Percentiles rank a stretch among this genome's conserved stretches.
Evolutionary conservation across 2,888 invertebrate genomes (phyloP).

Genomic region (Hirtodrosophila confusa): DNA sequence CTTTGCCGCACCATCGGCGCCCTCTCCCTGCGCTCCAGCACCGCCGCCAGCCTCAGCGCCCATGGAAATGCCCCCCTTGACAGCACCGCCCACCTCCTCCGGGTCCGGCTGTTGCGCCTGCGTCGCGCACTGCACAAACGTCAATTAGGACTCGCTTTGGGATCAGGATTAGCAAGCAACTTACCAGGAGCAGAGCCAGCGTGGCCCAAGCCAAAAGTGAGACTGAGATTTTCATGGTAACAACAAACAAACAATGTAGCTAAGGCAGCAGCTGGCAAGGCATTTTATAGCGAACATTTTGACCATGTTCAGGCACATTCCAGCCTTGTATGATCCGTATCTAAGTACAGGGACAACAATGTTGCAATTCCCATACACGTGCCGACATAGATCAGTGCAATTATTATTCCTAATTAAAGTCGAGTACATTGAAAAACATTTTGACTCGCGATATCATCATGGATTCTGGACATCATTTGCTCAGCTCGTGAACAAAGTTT

Average conservation of each 20-base stretch:
- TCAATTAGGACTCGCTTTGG: not conserved
- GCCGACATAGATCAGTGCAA: slow-evolving; percentile 12
- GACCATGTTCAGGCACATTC: not conserved
- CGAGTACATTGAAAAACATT: slow-evolving; percentile 21
- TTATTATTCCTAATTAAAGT: slow-evolving; percentile 21
- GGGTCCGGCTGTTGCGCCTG: slow-evolving; percentile 1
- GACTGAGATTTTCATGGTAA: slow-evolving; percentile 32
- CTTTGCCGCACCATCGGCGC: slow-evolving; percentile 27
- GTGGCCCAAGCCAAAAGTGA: slow-evolving; percentile 8
- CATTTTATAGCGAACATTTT: slow-evolving; percentile 34
- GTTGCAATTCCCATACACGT: not conserved
- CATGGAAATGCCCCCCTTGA: slow-evolving; percentile 39
- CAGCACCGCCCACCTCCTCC: slow-evolving; percentile 25
- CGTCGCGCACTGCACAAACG: slow-evolving; percentile 18
- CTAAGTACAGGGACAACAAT: slow-evolving; percentile 3
- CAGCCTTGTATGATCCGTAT: slow-evolving; percentile 7
- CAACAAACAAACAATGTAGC: slow-evolving; percentile 2
- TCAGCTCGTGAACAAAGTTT: slow-evolving; percentile 24
- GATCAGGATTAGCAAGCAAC: not conserved
- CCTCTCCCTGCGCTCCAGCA: not conserved
- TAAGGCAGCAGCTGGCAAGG: not conserved
- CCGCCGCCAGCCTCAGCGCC: slow-evolving; percentile 30
- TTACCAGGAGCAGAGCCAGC: slow-evolving; percentile 35
- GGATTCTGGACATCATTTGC: slow-evolving; percentile 12
- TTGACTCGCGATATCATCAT: slow-evolving; percentile 20